phyloP scores from a whole-genome alignment of 2,797 vertebrate species.

The Salarias fasciatus region DNA sequence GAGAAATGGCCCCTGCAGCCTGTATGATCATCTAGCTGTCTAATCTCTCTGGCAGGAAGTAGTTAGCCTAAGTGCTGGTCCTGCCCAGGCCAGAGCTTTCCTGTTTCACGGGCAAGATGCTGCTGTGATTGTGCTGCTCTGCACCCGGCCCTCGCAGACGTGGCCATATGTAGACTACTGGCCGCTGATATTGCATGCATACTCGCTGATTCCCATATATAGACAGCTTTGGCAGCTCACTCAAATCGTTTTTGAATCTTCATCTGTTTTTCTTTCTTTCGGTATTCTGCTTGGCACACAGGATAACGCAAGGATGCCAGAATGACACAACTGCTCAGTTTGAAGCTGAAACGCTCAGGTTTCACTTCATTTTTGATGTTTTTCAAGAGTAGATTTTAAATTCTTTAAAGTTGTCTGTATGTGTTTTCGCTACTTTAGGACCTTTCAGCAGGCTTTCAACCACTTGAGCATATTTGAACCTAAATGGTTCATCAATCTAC shows the following conservation, averaged over 20 bases:
- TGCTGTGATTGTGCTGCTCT: slow-evolving; percentile 72
- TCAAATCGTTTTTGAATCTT: not conserved
- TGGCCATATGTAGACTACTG: slow-evolving; percentile 2
- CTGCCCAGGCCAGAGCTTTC: slow-evolving; percentile 88
- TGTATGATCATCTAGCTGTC: slow-evolving; percentile 61
- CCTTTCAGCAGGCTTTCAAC: too few relatives aligned
- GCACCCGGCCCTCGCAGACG: slow-evolving; percentile 12
- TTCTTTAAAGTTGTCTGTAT: too few relatives aligned
- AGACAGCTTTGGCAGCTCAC: not conserved
- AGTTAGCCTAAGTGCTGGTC: slow-evolving; percentile 87
- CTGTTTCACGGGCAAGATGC: slow-evolving; percentile 81
- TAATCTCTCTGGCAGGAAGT: slow-evolving; percentile 89
- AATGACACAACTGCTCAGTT: too few relatives aligned
- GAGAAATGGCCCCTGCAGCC: slow-evolving; percentile 46
- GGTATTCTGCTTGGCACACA: not conserved
- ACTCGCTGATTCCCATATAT: not conserved
- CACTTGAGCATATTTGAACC: too few relatives aligned
- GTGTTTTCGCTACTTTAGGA: too few relatives aligned
- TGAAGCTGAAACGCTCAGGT: too few relatives aligned
- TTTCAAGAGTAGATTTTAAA: too few relatives aligned
- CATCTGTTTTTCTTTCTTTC: not conserved
- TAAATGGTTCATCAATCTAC: too few relatives aligned
- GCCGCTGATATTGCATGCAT: slow-evolving; percentile 6
- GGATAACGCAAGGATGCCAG: too few relatives aligned
- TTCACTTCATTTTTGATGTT: too few relatives aligned